Conservation (phyloP, 2,797 vertebrate genomes). For the Melanotaenia trifasciata region DNA sequence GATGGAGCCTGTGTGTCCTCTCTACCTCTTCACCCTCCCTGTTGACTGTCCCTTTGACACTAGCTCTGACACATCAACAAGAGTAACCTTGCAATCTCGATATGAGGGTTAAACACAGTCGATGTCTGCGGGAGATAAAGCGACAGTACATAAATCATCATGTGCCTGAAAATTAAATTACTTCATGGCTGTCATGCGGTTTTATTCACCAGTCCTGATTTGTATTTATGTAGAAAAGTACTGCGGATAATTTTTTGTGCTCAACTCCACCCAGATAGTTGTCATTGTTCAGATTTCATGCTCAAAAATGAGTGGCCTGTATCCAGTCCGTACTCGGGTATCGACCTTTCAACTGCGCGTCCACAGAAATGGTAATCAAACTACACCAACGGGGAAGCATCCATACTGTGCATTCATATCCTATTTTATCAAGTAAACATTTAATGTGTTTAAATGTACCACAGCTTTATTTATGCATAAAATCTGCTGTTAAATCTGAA, state of each 20-base stretch:
- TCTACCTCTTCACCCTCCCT: constrained; percentile 46
- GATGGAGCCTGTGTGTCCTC: constrained; percentile 62
- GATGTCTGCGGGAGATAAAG: constrained; percentile 38
- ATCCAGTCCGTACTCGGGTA: constrained; percentile 27
- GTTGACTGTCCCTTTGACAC: constrained; percentile 64
- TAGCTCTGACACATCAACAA: constrained; percentile 30
- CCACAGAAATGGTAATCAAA: constrained; percentile 49
- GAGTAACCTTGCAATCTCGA: constrained; percentile 23
- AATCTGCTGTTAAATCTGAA: constrained; percentile 87
- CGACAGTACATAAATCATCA: constrained; percentile 36
- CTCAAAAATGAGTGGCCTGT: constrained; percentile 26
- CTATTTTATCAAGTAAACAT: constrained; percentile 84
- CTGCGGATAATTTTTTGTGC: constrained; percentile 5
- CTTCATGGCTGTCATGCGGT: constrained; percentile 15
- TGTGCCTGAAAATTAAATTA: constrained; percentile 25
- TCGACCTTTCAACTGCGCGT: constrained; percentile 31
- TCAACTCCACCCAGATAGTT: background rate
- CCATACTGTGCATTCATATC: constrained; percentile 70
- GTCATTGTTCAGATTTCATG: constrained; percentile 4
- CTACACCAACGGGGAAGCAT: constrained; percentile 52
- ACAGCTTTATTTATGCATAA: constrained; percentile 87
- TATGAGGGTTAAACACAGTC: constrained; percentile 31
- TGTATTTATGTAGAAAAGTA: constrained; percentile 21
- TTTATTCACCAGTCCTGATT: constrained; percentile 32
- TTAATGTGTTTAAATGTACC: constrained; percentile 85